These are phyloP conservation scores for Fringilla coelebs DNA, from an alignment of 2,797 vertebrate genomes.

Conservation along the genomic window DNA sequence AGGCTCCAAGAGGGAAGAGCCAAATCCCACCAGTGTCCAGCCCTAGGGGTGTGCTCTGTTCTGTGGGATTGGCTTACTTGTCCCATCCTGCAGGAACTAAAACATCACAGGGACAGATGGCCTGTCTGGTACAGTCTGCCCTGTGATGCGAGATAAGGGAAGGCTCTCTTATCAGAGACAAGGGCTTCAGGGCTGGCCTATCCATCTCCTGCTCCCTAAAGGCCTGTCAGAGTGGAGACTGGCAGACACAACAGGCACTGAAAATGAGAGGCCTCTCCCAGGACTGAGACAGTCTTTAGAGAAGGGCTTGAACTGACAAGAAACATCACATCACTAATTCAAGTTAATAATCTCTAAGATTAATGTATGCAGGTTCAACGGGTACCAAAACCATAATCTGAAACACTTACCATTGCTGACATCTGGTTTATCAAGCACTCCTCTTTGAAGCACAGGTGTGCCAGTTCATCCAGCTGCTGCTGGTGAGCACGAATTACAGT, in stretches of 20 bases:
- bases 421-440: conserved; percentile 79
- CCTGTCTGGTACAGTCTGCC: not conserved
- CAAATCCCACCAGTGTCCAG: not conserved
- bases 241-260: not conserved
- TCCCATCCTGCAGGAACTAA: not conserved
- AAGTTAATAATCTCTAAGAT: not conserved
- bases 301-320: not conserved
- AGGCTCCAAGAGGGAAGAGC: not conserved
- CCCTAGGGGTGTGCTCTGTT: not conserved
- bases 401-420: conserved; percentile 76
- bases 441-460: conserved; percentile 78
- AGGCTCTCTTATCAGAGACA: not conserved
- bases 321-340: not conserved
- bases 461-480: conserved; percentile 84
- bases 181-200: not conserved
- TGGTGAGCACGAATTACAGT: conserved; percentile 78
- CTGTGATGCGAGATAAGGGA: rapidly evolving
- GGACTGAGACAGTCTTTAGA: not conserved
- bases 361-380: not conserved
- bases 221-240: not conserved
- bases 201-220: not conserved
- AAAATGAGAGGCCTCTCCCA: not conserved
- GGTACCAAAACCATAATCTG: not conserved
- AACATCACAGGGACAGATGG: rapidly evolving
- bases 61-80: not conserved